phyloP scores from a whole-genome alignment of 2,113 vertebrate species.

The Varanus salvator region DNA sequence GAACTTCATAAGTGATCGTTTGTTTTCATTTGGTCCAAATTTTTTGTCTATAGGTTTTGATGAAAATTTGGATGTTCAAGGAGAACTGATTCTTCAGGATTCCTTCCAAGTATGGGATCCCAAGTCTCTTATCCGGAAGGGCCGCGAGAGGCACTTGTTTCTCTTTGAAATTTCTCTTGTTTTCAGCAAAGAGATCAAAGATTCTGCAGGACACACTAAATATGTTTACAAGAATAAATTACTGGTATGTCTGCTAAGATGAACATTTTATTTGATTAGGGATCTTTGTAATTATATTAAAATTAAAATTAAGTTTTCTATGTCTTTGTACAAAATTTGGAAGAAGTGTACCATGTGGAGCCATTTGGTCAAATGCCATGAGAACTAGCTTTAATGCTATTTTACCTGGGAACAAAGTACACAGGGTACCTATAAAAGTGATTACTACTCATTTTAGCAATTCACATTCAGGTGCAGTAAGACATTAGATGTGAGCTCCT shows the following conservation, averaged over 20 bases:
- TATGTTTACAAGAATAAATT: slow-evolving; percentile 99
- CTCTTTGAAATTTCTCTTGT: slow-evolving; percentile 98
- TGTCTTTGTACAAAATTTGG: neutral
- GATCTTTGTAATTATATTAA: neutral
- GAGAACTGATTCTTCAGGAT: slow-evolving; percentile 97
- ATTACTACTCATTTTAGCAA: neutral
- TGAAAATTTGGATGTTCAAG: slow-evolving; percentile 96
- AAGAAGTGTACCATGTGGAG: neutral
- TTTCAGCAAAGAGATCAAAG: slow-evolving; percentile 99
- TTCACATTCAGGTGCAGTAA: neutral
- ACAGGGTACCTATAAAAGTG: neutral
- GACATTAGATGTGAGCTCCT: neutral
- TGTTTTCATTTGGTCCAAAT: slow-evolving; percentile 55
- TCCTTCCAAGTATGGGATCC: slow-evolving; percentile 99
- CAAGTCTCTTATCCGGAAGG: slow-evolving; percentile 97
- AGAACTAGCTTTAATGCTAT: neutral
- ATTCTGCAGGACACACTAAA: slow-evolving; percentile 96
- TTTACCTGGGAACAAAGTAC: neutral
- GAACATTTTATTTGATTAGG: slow-evolving; percentile 23
- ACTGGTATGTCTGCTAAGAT: slow-evolving; percentile 84
- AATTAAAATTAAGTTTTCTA: neutral
- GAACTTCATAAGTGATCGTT: slow-evolving; percentile 31
- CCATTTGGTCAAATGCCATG: neutral
- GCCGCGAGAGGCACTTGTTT: slow-evolving; percentile 96
- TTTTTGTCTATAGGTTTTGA: slow-evolving; percentile 87